Base-by-base conservation (phyloP, 2,888 invertebrate species). In the Rhingia campestris region DNA sequence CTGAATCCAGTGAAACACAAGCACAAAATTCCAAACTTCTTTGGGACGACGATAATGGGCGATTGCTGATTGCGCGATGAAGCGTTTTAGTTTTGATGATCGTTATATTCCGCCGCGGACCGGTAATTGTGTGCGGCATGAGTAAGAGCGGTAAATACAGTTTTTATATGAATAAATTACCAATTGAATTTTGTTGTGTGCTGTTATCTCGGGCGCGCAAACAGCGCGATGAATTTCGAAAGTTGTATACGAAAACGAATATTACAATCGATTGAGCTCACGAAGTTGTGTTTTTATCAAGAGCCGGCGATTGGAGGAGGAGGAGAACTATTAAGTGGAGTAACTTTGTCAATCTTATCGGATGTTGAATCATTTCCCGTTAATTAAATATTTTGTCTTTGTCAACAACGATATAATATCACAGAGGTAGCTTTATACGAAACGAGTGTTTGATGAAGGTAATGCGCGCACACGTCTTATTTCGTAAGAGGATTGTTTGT, bases 221-320 rank as follows among this genome's bases (percentile, higher is more conserved):
- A 43, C n/a, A 43, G 2, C 33, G 43, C 59, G 61, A 73, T 63
- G 73, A 39, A 53, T 73, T 73, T 73, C 47, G 73, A 73, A 73
- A 73, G 73, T 73, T 73, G 54, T 47, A 22, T 22, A 22, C 22
- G 22, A 22, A 22, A 22, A 22, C 22, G 22, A 22, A 22, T 22
- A 22, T 22, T 22, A 22, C 22, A 22, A 72, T 73, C 63, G 73
- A 63, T 64, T 73, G 22, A 22, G 47, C 63, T 73, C 73, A 73
- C 63, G 63, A 63, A 63, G 32, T 47, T 47, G 45, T 45, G 22
- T 39, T 10, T 39, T 10, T 39, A 39, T 39, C 39, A 10, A 39
- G 39, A 39, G 7, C 10, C 22, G 22, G 22, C 22, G 22, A 22
- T 22, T 22, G 22, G 2, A 22, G 22, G 22, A 22, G 45, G 6